A percentile compares a stretch with the other conserved stretches of the same genome.
These are phyloP conservation scores for Sebastes hubbsi DNA, from an alignment of 2,797 vertebrate species.

Conservation along the genomic window DNA sequence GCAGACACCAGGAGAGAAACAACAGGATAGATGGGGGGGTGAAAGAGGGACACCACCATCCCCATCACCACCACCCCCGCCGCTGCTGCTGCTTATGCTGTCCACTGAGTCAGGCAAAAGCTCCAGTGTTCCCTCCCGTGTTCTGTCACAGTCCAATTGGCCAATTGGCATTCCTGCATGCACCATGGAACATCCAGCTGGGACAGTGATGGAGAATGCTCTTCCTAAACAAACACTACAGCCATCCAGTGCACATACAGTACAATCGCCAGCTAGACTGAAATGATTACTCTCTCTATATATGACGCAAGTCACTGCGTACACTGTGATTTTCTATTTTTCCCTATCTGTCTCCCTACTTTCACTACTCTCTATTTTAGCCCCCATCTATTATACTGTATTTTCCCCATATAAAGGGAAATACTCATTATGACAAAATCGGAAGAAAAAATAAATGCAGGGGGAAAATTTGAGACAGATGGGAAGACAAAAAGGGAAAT, in stretches of 20 bases:
- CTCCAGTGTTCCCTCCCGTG: not conserved
- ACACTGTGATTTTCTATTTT: constrained; percentile 2
- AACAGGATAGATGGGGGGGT: not conserved
- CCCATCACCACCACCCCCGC: not conserved
- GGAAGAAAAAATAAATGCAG: not conserved
- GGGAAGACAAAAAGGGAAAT: not conserved
- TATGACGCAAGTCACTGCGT: not conserved
- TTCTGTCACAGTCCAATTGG: constrained; percentile 50
- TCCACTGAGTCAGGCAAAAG: constrained; percentile 43
- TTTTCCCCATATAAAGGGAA: not conserved
- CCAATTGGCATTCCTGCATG: constrained; percentile 40
- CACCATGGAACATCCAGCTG: constrained; percentile 51
- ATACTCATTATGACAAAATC: constrained; percentile 12
- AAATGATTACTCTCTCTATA: constrained; percentile 1
- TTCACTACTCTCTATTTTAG: not conserved
- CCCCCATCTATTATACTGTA: not conserved
- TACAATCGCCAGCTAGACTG: constrained; percentile 8
- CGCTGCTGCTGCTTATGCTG: constrained; percentile 6
- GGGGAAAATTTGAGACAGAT: not conserved
- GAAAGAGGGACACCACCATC: not conserved
- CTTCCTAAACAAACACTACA: constrained; percentile 27
- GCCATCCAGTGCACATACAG: constrained; percentile 13
- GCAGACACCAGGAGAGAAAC: constrained; percentile 23
- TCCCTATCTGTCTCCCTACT: not conserved
- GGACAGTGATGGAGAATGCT: constrained; percentile 18